A percentile compares a stretch with the other conserved stretches of the same genome.
phyloP scores from a whole-genome alignment of 2,888 invertebrate genomes.

The Chymomyza procnemis region DNA sequence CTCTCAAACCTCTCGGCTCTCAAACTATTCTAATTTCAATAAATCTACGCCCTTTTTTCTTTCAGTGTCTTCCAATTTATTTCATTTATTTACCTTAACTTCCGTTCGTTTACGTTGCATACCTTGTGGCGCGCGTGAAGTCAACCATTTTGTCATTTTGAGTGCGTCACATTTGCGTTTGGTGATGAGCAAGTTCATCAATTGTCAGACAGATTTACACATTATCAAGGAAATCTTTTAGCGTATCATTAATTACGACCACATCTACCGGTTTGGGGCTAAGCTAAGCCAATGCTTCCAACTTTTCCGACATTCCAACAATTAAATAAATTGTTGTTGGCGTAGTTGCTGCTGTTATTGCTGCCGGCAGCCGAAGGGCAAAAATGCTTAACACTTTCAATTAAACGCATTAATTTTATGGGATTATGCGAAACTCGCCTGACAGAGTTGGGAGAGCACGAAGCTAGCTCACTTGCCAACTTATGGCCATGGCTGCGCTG shows the following conservation, averaged over 20 bases:
- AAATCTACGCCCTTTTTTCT: neutral
- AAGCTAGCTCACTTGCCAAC: neutral
- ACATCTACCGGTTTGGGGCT: neutral
- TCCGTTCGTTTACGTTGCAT: neutral
- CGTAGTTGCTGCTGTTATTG: constrained; percentile 3
- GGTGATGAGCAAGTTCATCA: neutral
- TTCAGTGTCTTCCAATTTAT: neutral
- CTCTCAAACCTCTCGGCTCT: too few species aligned
- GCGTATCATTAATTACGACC: neutral
- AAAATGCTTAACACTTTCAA: constrained; percentile 68
- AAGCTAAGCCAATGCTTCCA: neutral
- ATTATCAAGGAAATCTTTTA: neutral
- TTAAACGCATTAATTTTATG: constrained; percentile 71
- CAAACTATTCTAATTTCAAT: too few species aligned
- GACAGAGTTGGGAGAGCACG: neutral
- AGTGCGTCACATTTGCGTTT: constrained; percentile 32
- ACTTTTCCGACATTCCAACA: constrained; percentile 2
- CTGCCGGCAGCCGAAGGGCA: constrained; percentile 35
- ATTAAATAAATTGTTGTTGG: constrained; percentile 5
- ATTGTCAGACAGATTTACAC: neutral
- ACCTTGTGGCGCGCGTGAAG: neutral
- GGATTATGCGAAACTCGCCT: constrained; percentile 46
- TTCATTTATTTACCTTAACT: neutral
- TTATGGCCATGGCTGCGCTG: neutral
- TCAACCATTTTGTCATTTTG: neutral